Percentiles rank a stretch among this genome's conserved stretches.
Evolutionary conservation across 2,888 invertebrate genomes (phyloP).

Genomic region (Parasteatoda lunata): DNA sequence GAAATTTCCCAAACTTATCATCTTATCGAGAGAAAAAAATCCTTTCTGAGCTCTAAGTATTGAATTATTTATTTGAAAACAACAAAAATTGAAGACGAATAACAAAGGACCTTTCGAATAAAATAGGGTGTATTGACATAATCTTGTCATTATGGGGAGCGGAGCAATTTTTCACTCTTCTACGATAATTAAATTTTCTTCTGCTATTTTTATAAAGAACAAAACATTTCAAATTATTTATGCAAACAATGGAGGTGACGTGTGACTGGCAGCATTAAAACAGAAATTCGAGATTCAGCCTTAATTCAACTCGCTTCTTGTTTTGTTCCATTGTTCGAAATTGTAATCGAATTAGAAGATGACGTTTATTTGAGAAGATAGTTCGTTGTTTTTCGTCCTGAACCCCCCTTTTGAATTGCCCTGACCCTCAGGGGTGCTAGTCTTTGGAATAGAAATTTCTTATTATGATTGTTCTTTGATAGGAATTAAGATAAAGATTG

Average conservation of each 20-base stretch:
- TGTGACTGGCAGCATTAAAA: constrained; percentile 9
- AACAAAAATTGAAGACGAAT: not conserved
- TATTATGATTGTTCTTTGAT: not conserved
- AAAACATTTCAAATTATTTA: constrained; percentile 29
- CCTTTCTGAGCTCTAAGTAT: not conserved
- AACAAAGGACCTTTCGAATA: not conserved
- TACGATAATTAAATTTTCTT: constrained; percentile 29
- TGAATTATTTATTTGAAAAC: constrained; percentile 5
- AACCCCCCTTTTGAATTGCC: not conserved
- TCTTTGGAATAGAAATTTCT: not conserved
- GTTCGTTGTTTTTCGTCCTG: not conserved
- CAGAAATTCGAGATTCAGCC: constrained; percentile 1
- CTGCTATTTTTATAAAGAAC: constrained; percentile 7
- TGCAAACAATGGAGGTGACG: constrained; percentile 47
- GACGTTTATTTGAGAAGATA: constrained; percentile 36
- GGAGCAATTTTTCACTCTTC: constrained; percentile 10
- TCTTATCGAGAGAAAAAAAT: not conserved
- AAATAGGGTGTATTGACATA: constrained; percentile 3
- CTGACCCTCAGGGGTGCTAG: not conserved
- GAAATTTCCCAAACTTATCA: not conserved
- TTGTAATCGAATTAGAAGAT: constrained; percentile 38
- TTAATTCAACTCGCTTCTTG: constrained; percentile 8
- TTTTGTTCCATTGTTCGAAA: constrained; percentile 10
- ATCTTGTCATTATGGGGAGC: constrained; percentile 27
- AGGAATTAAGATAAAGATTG: no score